Conservation (phyloP, 2,888 invertebrate genomes). For the Synanthedon tipuliformis region DNA sequence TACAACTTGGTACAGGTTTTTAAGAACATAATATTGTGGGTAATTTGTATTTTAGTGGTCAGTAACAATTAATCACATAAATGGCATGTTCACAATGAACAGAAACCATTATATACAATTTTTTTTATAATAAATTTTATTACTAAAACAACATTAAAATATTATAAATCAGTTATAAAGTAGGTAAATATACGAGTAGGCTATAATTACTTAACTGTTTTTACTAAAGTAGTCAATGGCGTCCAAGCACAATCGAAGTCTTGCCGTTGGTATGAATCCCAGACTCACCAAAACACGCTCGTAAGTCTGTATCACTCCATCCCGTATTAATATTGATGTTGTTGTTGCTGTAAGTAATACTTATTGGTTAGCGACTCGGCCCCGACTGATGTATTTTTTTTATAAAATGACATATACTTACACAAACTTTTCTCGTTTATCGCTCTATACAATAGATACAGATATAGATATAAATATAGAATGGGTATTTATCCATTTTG, state of each 20-base stretch:
- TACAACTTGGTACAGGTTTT: conserved; percentile 11
- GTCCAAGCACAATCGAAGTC: conserved; percentile 74
- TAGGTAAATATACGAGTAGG: not conserved
- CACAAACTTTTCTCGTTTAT: too few species aligned
- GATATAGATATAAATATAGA: not conserved
- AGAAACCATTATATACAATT: not conserved
- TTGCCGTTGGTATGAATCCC: conserved; percentile 72
- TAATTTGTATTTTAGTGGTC: conserved; percentile 3
- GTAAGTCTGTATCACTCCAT: conserved; percentile 70
- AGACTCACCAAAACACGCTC: conserved; percentile 71
- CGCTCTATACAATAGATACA: too few species aligned
- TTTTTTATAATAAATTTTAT: not conserved
- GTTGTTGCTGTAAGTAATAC: conserved; percentile 38
- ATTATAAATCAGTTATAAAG: not conserved
- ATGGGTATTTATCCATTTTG: not conserved
- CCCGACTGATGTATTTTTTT: not conserved
- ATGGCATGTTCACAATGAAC: conserved; percentile 6
- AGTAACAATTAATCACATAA: conserved; percentile 15
- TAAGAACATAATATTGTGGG: conserved; percentile 1
- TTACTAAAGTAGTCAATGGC: conserved; percentile 76
- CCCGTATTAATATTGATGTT: conserved; percentile 67
- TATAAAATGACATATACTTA: too few species aligned
- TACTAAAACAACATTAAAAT: not conserved
- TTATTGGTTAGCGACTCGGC: not conserved
- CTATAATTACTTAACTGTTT: conserved; percentile 65